These are phyloP conservation scores for Darevskia mixta DNA, from an alignment of 2,797 vertebrate species.

Conservation along the genomic window DNA sequence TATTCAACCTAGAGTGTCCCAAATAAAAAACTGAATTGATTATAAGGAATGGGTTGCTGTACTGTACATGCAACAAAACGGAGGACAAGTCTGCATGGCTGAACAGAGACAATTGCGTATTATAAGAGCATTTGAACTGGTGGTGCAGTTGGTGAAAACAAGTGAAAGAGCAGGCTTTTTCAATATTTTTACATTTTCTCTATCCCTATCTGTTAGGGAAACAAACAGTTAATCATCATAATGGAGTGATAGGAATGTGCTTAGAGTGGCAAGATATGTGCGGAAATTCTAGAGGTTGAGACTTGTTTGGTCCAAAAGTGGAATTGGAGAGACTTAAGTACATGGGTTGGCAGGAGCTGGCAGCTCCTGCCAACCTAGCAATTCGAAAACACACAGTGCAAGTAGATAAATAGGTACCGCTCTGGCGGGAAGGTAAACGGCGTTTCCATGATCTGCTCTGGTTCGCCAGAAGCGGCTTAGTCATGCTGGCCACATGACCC, in stretches of 20 bases:
- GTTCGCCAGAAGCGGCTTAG: no score
- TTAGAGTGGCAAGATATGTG: background rate
- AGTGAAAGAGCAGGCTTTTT: background rate
- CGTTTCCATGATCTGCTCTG: no score
- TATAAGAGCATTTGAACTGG: background rate
- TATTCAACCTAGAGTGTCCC: no score
- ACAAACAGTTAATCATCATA: background rate
- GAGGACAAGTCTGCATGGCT: background rate
- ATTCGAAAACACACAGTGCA: no score
- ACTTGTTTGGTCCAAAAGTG: background rate
- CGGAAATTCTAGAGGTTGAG: background rate
- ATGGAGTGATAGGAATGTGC: background rate
- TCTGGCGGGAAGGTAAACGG: no score
- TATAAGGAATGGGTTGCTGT: background rate
- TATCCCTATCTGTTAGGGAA: background rate
- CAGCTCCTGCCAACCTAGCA: no score
- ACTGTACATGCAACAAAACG: background rate
- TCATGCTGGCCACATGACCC: no score
- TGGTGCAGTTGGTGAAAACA: background rate
- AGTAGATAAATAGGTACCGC: no score
- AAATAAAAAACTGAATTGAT: background rate
- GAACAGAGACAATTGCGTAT: background rate
- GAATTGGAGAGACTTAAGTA: background rate
- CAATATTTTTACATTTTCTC: no score
- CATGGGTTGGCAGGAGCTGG: no score